Evolutionary conservation across 2,113 vertebrate genomes (phyloP), one percentile per base, ranked within the genome.

Genomic region (Anarrhichthys ocellatus): DNA sequence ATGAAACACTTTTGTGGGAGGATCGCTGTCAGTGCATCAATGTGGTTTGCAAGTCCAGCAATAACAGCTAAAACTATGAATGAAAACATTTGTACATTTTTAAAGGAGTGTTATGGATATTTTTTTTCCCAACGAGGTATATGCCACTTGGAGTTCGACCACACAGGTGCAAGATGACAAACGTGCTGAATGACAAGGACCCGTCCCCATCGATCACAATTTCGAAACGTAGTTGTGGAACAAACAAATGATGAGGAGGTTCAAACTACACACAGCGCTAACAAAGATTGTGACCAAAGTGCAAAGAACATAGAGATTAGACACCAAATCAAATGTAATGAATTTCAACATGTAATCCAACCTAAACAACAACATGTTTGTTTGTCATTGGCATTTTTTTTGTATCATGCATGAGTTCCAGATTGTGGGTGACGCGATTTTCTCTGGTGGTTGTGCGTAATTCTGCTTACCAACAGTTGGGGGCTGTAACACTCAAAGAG

Each of bases 1-100:
- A 13, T 36, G 40, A 52, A 73, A 68, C 56, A 46, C 34, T 44
- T 62, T 15, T 14, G 54, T 52, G 6, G 29, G 58, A 66, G 17
- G n/a, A 73, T 44, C 59, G 27, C 29, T 65, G 74, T 71, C 27
- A 64, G 20, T 34, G 29, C 52, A 61, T 59, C 11, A 29, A 40
- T 27, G 59, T 18, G 15, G 27, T 36, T 34, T 42, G 14, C 48
- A 67, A 27, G 22, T 34, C 44, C 17, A 32, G 62, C 2, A 24
- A 73, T 56, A 44, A 22, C 42, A 50, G 40, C 15, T 20, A 29
- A 48, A 52, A 40, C 32, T 17, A 46, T 29, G 9, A 52, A 71
- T 62, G 27, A 40, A 63, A 13, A 18, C 11, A 27, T 2, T 17
- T 36, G 11, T 27, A 58, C 24, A 14, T 38, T 70, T 3, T n/a